Base-by-base conservation (phyloP, 1,140 invertebrate species). In the Nephila pilipes region DNA sequence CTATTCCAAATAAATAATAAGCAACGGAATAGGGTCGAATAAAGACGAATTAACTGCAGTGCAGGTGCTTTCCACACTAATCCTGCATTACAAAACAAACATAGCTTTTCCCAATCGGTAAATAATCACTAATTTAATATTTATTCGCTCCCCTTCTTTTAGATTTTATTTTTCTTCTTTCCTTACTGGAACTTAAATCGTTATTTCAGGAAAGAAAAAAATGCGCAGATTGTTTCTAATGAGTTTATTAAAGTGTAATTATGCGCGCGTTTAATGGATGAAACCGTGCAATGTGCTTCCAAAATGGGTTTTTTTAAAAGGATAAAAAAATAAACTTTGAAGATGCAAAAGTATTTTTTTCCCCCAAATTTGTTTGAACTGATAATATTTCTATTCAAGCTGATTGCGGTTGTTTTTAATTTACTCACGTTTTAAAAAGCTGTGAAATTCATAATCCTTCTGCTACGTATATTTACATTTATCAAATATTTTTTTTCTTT, bases 171-270 rank as follows among this genome's bases (percentile, higher is more conserved):
- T 75, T 75, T 75, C 69, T 29, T 22, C n/a, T 10, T 65, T 12
- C 25, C 63, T 65, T 25, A 25, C 6, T 12, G 10, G 22, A 25
- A 65, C n/a, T 65, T 65, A 29, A 12, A 29, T 12, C n/a, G 63
- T 29, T 65, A 25, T 65, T 65, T 65, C n/a, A 8, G 25, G 63
- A 8, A n/a, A 29, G n/a, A 65, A 25, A 29, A 65, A 65, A 65
- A 65, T 65, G n/a, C 14, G 25, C 63, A 65, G 63, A 65, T 65
- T 65, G 63, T 65, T 65, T 65, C 63, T 65, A 65, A 65, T 29
- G 25, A 65, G 63, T 65, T 65, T 65, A 65, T 25, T 65, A 65
- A 65, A 65, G 63, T 65, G 63, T 65, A 65, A 65, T 65, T 65
- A 65, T 65, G 63, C 63, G 63, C 14, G 22, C 22, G 25, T 25